Base-by-base conservation (phyloP, 2,797 vertebrate genomes). In the Aulostomus chinensis region DNA sequence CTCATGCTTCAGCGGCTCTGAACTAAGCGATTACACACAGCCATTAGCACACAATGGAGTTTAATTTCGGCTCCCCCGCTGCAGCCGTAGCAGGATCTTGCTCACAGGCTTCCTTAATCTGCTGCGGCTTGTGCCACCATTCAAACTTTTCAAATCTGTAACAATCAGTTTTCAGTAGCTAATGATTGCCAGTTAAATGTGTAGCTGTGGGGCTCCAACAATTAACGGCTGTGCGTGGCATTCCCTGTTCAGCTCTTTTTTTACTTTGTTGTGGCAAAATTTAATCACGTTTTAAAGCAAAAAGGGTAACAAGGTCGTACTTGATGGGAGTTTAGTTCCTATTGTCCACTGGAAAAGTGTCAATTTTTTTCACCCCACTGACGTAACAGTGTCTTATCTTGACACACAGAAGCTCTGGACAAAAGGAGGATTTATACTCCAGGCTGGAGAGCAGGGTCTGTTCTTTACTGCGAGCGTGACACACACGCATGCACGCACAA, bases 1-100 rank as follows among this genome's bases (percentile, higher is more conserved):
- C 64, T 88, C 75, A 89, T 33, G 86, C 87, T 70, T 72, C 72
- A 75, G 59, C 37, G 71, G 43, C 76, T 54, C 75, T 60, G 75
- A 89, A 92, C 85, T 85, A 79, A 68, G 76, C 62, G 2, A 87
- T 91, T 92, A 90, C 38, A 31, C 73, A 73, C 87, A 86, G 84
- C 80, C 81, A 89, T 79, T 89, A 85, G 41, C 80, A 59, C 83
- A 88, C 85, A 90, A 91, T 73, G 53, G 83, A 72, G 54, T 80
- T 88, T 86, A 60, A 91, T 89, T 87, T 86, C 80, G 72, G 62
- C 78, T 74, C 42, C 66, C 61, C 59, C 42, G 69, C 83, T 72
- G 68, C 73, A 79, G 77, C 76, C 18, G 20, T 56, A 58, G 67
- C 53, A 59, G 48, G 67, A 78, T 78, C 81, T 78, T 73, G 69